Base-by-base conservation (phyloP, 1,140 invertebrate genomes). In the Ips nitidus region DNA sequence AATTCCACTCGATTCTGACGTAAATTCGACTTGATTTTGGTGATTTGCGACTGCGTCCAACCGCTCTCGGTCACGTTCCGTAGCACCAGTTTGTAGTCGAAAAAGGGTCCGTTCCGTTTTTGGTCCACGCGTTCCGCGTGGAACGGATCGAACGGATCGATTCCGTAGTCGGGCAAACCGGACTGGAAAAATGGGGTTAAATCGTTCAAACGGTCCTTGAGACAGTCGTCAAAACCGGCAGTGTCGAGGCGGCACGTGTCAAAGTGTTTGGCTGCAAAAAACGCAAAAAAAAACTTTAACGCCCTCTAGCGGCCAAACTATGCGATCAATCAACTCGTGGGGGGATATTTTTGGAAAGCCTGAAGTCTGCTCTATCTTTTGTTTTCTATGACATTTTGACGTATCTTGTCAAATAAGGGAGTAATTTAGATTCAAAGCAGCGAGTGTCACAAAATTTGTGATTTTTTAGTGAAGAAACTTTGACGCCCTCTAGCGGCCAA, bases 141-240 rank as follows among this genome's bases (percentile, higher is more conserved):
- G 78, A 91, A 91, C 0, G 92, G 92, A 79, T 94, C 92, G 75
- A 93, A 92, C 0, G 91, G 86, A 1, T 83, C 82, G 0, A 93
- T 84, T 43, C 88, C 86, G 75, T 89, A 86, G 72, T 89, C 85
- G 0, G 89, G 84, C n/a, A 93, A 78, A 89, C 88, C 91, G 76
- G 84, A 84, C 81, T 90, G 89, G 77, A 91, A 93, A 80, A 85
- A 91, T 1, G 87, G 85, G 36, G 86, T 83, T 22, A 91, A 76
- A 50, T 86, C 83, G 76, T 93, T 93, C n/a, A 93, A 81, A 43
- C 86, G 88, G 75, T 89, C 83, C 78, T 88, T 88, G 52, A 93
- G 81, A 75, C 91, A 93, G 2, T 80, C 82, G 71, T 92, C 91
- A 75, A 91, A 93, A 2, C 86, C 85, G 5, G 82, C 62, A 2